Evolutionary conservation across 2,797 vertebrate species (phyloP).

Genomic region (Rhynchonycteris naso): DNA sequence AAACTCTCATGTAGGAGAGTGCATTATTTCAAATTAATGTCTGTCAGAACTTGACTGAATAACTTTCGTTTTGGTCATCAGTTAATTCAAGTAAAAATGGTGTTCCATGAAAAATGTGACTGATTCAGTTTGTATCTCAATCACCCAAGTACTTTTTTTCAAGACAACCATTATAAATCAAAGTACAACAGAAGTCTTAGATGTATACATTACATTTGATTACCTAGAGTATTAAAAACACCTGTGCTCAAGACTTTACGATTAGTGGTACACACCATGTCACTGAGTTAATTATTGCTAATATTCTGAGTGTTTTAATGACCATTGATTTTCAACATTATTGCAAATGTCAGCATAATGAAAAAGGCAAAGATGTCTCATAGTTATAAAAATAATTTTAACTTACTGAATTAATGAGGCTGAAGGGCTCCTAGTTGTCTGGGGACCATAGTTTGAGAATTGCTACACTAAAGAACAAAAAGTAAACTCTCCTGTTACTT

Average conservation of each 20-base stretch:
- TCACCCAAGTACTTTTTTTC: neutral
- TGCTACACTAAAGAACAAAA: neutral
- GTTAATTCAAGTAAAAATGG: conserved; percentile 18
- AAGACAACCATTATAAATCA: neutral
- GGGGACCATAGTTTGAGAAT: neutral
- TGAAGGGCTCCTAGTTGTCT: neutral
- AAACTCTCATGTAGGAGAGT: neutral
- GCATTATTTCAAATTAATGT: neutral
- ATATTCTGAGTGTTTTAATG: neutral
- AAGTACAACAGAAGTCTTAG: neutral
- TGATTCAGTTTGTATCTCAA: neutral
- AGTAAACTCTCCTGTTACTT: neutral
- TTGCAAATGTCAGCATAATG: neutral
- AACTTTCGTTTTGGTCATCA: neutral
- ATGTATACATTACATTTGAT: neutral
- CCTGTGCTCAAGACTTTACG: neutral
- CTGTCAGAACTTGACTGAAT: neutral
- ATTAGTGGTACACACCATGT: neutral
- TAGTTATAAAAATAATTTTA: neutral
- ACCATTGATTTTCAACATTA: neutral
- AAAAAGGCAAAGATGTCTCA: neutral
- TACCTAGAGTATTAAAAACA: neutral
- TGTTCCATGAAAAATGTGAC: neutral
- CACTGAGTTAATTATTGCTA: neutral
- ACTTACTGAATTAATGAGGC: neutral